These are phyloP conservation scores for Netelia virgata DNA, from an alignment of 2,888 invertebrate species.

Conservation along the genomic window DNA sequence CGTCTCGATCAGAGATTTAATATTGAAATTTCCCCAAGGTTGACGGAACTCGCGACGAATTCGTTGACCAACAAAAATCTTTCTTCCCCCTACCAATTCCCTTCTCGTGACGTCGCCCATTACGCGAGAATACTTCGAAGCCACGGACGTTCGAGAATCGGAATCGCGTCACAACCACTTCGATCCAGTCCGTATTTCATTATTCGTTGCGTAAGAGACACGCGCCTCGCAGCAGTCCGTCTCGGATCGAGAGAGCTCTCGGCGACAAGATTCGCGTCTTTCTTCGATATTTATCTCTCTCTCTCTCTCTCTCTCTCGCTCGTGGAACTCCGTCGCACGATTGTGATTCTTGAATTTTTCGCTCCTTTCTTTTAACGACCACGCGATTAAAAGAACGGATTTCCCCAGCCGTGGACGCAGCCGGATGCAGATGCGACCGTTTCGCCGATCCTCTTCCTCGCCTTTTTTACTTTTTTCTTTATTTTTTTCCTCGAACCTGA, in stretches of 20 bases:
- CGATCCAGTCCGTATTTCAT: conserved; percentile 47
- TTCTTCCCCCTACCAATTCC: background rate
- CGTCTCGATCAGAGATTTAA: background rate
- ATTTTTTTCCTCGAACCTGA: background rate
- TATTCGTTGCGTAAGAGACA: conserved; percentile 41
- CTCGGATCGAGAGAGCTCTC: conserved; percentile 30
- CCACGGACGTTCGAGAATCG: background rate
- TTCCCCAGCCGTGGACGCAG: background rate
- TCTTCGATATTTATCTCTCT: background rate
- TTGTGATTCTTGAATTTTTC: background rate
- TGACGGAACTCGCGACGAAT: conserved; percentile 32
- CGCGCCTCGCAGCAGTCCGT: background rate
- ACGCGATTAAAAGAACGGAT: background rate
- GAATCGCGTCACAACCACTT: background rate
- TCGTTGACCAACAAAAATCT: conserved; percentile 40
- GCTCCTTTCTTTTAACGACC: background rate
- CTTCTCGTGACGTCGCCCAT: background rate
- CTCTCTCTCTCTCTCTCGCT: background rate
- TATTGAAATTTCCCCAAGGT: conserved; percentile 12
- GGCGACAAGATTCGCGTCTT: conserved; percentile 21
- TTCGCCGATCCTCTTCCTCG: background rate
- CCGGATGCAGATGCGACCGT: background rate
- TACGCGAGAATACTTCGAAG: conserved; percentile 20
- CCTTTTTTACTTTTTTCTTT: background rate
- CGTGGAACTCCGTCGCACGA: background rate